Evolutionary conservation across 2,888 invertebrate genomes (phyloP).

Genomic region (Caradrina clavipalpis): DNA sequence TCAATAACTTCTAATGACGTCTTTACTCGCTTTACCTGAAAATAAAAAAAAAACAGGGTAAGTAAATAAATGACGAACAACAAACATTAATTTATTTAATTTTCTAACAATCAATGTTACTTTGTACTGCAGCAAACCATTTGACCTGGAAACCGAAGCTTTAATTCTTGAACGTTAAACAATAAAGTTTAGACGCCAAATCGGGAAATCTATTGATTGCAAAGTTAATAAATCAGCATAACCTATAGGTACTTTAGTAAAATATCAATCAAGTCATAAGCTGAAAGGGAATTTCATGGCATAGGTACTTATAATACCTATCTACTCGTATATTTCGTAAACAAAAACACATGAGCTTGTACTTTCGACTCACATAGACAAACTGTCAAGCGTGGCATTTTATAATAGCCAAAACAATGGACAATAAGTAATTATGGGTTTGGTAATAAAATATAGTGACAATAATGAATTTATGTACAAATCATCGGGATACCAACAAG

Average conservation of each 20-base stretch:
- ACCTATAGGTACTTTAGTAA: slow-evolving; percentile 5
- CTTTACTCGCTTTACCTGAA: slow-evolving; percentile 39
- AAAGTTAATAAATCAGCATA: slow-evolving; percentile 9
- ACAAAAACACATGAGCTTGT: slow-evolving; percentile 46
- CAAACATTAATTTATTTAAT: slow-evolving; percentile 23
- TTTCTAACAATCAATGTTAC: slow-evolving; percentile 34
- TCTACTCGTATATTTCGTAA: slow-evolving; percentile 20
- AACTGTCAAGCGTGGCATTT: slow-evolving; percentile 61
- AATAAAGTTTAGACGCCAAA: slow-evolving; percentile 44
- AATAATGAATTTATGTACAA: slow-evolving; percentile 79
- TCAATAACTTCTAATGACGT: neutral
- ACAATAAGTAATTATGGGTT: slow-evolving; percentile 74
- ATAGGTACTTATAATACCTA: neutral
- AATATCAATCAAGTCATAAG: slow-evolving; percentile 14
- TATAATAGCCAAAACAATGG: slow-evolving; percentile 69
- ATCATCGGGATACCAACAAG: slow-evolving; percentile 82
- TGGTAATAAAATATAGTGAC: slow-evolving; percentile 71
- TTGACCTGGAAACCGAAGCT: slow-evolving; percentile 43
- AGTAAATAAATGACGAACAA: slow-evolving; percentile 6
- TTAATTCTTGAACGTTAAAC: slow-evolving; percentile 42
- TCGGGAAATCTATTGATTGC: slow-evolving; percentile 27
- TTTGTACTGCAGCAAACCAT: slow-evolving; percentile 37
- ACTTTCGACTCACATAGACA: slow-evolving; percentile 46
- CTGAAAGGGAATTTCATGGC: slow-evolving; percentile 18
- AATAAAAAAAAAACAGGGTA: slow-evolving; percentile 38